Conservation (phyloP, 1,140 invertebrate species). For the Trissolcus basalis region DNA sequence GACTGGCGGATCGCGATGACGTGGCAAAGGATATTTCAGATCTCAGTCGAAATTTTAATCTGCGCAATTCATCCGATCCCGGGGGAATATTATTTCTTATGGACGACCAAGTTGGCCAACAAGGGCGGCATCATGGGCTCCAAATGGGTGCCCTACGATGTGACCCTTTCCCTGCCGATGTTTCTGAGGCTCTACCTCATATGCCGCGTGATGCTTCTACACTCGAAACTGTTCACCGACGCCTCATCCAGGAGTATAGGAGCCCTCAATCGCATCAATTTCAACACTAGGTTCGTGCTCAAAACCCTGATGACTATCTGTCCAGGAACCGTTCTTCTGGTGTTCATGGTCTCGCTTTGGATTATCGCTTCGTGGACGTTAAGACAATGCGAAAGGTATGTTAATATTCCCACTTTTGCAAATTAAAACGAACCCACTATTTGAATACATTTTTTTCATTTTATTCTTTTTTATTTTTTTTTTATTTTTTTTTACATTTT, state of each 20-base stretch:
- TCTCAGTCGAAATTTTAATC: constrained; percentile 93
- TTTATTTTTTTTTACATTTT: no score
- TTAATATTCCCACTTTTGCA: not conserved
- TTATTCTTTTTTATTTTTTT: no score
- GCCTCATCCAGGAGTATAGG: constrained; percentile 95
- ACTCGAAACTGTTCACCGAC: constrained; percentile 99
- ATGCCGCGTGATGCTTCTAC: constrained; percentile 98
- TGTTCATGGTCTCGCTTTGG: constrained; percentile 99
- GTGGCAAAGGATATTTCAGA: constrained; percentile 95
- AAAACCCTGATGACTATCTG: constrained; percentile 99
- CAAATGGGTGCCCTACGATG: constrained; percentile 94
- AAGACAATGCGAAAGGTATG: constrained; percentile 98
- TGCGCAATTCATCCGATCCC: constrained; percentile 99
- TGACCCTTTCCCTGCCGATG: constrained; percentile 98
- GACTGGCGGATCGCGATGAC: constrained; percentile 99
- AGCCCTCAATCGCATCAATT: constrained; percentile 99
- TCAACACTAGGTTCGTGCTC: constrained; percentile 99
- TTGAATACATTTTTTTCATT: not conserved
- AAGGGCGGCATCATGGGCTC: constrained; percentile 89
- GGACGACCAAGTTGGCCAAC: constrained; percentile 96
- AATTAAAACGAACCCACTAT: not conserved
- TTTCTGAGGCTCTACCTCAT: constrained; percentile 99
- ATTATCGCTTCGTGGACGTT: constrained; percentile 99
- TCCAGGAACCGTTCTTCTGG: constrained; percentile 97
- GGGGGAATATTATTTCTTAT: constrained; percentile 95